Conservation (phyloP, 1,140 invertebrate genomes). For the Rhopalosiphum maidis region DNA sequence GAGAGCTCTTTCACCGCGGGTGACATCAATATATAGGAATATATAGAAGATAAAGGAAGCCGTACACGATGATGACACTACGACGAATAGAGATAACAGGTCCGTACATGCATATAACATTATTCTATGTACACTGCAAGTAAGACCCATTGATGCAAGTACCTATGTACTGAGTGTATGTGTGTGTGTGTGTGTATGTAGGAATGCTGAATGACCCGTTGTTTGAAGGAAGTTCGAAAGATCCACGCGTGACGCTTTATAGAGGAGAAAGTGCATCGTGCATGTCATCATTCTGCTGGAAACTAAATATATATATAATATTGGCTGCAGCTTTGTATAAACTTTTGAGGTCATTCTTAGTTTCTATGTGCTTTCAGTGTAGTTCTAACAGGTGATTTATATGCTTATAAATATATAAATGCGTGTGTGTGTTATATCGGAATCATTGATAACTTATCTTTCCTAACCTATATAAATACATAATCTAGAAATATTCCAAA, state of each 20-base stretch:
- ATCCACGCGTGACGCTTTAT: not conserved
- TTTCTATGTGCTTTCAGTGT: not conserved
- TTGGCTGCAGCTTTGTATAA: not conserved
- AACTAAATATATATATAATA: not conserved
- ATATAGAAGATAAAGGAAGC: not conserved
- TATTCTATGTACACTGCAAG: not conserved
- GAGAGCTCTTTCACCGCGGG: not conserved
- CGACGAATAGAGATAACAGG: not conserved
- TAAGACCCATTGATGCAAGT: not conserved
- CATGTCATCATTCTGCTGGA: not conserved
- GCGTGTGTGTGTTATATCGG: not conserved
- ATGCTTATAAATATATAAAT: not conserved
- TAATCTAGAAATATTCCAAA: not conserved
- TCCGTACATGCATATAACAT: not conserved
- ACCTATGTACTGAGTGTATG: not conserved
- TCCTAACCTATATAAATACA: not conserved
- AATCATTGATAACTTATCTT: not conserved
- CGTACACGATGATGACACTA: not conserved
- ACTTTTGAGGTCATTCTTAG: not conserved
- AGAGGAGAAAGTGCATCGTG: slow-evolving; percentile 33
- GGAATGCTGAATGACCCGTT: not conserved
- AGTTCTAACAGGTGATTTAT: not conserved
- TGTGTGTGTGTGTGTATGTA: not conserved
- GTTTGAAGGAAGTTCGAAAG: slow-evolving; percentile 24
- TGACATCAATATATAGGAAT: not conserved